A percentile compares a stretch with the other conserved stretches of the same genome.
Evolutionary conservation across 2,888 invertebrate species (phyloP).

Genomic region (Lasioglossum oenotherae): DNA sequence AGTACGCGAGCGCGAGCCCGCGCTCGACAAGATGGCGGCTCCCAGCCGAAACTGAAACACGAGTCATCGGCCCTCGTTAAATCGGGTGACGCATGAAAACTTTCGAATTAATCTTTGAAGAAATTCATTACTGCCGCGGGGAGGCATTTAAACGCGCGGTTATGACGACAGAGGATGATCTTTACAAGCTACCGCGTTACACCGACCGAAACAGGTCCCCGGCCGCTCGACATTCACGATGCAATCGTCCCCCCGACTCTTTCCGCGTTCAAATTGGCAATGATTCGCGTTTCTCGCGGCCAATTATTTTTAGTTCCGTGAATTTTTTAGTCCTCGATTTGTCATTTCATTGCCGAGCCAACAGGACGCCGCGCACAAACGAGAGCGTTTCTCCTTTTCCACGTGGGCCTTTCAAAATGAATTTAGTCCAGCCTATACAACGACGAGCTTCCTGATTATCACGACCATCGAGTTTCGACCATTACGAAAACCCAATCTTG

Average conservation of each 20-base stretch:
- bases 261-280: not conserved
- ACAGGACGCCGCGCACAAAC: not conserved
- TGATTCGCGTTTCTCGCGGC: conserved; percentile 13
- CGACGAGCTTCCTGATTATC: not conserved
- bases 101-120: conserved; percentile 69
- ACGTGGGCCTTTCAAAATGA: not conserved
- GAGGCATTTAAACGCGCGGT: conserved; percentile 62
- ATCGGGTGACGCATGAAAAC: conserved; percentile 61
- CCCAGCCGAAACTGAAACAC: conserved; percentile 67
- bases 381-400: not conserved
- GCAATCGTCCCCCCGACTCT: not conserved
- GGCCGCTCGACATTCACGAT: not conserved
- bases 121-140: conserved; percentile 73
- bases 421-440: not conserved
- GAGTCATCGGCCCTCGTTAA: conserved; percentile 64
- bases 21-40: conserved; percentile 23
- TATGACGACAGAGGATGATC: conserved; percentile 58
- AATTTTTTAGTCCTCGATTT: not conserved
- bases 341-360: not conserved
- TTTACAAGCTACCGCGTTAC: conserved; percentile 55
- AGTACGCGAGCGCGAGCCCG: conserved; percentile 43
- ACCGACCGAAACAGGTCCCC: conserved; percentile 3
- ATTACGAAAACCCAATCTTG: not conserved
- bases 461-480: not conserved
- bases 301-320: conserved; percentile 3